Percentiles rank a stretch among this genome's conserved stretches.
These are phyloP conservation scores for Conus betulinus DNA, from an alignment of 1,140 invertebrate species.

Conservation along the genomic window DNA sequence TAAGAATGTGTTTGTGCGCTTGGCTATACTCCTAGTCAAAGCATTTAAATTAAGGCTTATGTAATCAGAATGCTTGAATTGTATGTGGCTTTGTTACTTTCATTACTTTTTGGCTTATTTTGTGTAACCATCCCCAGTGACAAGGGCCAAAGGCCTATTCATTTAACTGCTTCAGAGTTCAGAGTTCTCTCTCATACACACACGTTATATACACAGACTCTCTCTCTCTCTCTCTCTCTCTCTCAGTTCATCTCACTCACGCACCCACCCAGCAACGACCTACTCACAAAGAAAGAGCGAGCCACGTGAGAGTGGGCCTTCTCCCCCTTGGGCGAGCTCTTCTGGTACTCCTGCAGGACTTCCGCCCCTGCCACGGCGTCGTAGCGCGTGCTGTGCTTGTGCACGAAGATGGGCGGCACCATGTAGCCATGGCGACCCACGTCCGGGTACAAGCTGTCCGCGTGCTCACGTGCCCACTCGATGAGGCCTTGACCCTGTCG, in stretches of 20 bases:
- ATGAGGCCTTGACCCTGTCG: conserved; percentile 17
- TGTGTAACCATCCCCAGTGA: no score
- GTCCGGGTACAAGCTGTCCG: conserved; percentile 31
- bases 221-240: no score
- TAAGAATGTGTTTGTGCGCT: no score
- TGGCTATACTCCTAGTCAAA: no score
- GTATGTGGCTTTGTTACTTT: no score
- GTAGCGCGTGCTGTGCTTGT: conserved; percentile 32
- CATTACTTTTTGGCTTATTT: no score
- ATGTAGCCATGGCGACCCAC: conserved; percentile 15
- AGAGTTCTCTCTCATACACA: no score
- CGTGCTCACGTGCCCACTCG: conserved; percentile 31
- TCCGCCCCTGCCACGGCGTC: background rate
- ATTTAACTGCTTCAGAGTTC: no score
- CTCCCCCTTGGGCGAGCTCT: conserved; percentile 35
- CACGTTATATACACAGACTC: no score
- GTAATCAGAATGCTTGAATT: no score
- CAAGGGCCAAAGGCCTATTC: no score
- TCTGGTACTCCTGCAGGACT: conserved; percentile 20
- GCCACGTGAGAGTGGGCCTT: conserved; percentile 23
- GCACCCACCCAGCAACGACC: background rate
- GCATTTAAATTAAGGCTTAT: no score
- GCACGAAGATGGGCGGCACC: conserved; percentile 33
- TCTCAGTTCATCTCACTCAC: background rate
- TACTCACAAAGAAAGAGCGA: conserved; percentile 14